Percentiles rank a stretch among this genome's conserved stretches.
Conservation (phyloP, 2,888 invertebrate genomes). For the Celastrina argiolus region DNA sequence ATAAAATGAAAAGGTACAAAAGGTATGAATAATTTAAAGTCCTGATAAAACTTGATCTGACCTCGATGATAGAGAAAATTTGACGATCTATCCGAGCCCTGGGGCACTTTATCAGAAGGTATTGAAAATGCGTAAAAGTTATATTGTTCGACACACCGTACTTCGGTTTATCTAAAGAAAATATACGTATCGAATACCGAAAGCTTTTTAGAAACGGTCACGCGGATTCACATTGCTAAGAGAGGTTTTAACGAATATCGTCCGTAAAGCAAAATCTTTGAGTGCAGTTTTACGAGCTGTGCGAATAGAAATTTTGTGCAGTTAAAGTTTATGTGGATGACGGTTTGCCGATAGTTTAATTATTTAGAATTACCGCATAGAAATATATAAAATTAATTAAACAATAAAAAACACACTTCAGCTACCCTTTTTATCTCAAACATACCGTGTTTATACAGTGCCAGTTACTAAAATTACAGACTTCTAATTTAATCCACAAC, state of each 20-base stretch:
- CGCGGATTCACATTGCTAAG: neutral
- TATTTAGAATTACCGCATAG: too few species aligned
- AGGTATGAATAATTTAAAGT: neutral
- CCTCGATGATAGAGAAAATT: constrained; percentile 8
- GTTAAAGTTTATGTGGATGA: too few species aligned
- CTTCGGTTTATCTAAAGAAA: neutral
- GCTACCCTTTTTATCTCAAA: too few species aligned
- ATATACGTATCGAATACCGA: neutral
- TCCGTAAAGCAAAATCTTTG: too few species aligned
- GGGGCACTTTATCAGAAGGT: neutral
- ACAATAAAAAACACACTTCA: too few species aligned
- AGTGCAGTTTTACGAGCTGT: too few species aligned
- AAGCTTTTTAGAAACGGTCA: neutral
- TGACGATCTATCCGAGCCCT: neutral
- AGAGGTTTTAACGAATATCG: neutral
- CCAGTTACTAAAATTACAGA: too few species aligned
- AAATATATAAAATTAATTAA: too few species aligned
- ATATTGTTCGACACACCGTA: neutral
- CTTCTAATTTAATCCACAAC: too few species aligned
- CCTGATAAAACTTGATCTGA: neutral
- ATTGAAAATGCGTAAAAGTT: constrained; percentile 7
- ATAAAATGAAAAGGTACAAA: neutral
- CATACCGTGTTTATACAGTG: too few species aligned
- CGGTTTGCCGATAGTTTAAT: too few species aligned
- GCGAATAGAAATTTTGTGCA: too few species aligned